Percentiles rank a stretch among this genome's conserved stretches.
Evolutionary conservation across 2,797 vertebrate species (phyloP).

Genomic region (Anomalospiza imberbis): DNA sequence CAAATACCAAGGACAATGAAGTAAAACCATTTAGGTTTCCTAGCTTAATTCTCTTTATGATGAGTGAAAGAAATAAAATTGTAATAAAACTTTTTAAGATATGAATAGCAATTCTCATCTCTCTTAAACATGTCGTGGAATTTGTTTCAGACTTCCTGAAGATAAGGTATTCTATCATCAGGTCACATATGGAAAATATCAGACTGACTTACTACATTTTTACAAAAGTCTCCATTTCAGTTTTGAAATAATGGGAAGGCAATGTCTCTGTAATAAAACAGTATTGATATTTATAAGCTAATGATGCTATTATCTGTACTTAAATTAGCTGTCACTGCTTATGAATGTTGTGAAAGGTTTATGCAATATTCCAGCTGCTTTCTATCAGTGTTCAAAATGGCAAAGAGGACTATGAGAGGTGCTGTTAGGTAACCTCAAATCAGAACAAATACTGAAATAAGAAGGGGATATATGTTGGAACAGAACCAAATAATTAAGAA

Average conservation of each 20-base stretch:
- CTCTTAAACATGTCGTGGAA: neutral
- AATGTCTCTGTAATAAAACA: neutral
- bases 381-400: neutral
- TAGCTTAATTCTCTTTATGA: neutral
- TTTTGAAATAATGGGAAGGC: neutral
- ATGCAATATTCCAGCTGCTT: neutral
- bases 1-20: neutral
- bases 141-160: conserved; percentile 36
- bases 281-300: neutral
- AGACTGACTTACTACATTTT: neutral
- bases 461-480: neutral
- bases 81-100: neutral
- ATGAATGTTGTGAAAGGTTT: neutral
- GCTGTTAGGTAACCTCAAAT: neutral
- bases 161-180: neutral
- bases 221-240: neutral
- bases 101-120: neutral
- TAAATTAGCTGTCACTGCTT: neutral
- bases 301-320: neutral
- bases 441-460: neutral
- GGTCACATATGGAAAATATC: conserved; percentile 47
- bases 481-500: neutral
- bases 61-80: neutral
- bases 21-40: neutral
- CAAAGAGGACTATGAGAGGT: neutral